phyloP scores from a whole-genome alignment of 2,888 invertebrate genomes.

The Ceraclea dissimilis region DNA sequence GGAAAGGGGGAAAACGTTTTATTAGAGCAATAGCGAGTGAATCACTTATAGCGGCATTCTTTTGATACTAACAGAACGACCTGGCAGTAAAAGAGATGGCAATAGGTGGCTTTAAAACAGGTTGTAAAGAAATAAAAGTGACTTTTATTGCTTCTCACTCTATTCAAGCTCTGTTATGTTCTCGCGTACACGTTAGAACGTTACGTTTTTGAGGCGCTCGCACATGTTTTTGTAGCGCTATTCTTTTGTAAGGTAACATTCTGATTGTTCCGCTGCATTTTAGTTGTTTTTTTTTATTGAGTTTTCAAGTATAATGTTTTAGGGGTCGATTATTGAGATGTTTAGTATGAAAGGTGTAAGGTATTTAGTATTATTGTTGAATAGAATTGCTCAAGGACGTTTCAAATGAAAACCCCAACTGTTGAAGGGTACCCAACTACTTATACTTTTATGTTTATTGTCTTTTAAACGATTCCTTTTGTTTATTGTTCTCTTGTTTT shows the following conservation, averaged over 20 bases:
- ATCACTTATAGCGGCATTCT: constrained; percentile 32
- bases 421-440: not conserved
- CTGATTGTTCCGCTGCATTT: constrained; percentile 21
- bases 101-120: constrained; percentile 47
- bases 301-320: constrained; percentile 20
- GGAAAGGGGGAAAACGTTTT: constrained; percentile 13
- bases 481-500: not conserved
- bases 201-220: constrained; percentile 13
- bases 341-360: constrained; percentile 20
- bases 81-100: constrained; percentile 35
- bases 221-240: constrained; percentile 10
- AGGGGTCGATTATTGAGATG: constrained; percentile 22
- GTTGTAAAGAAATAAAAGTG: constrained; percentile 55
- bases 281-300: constrained; percentile 19
- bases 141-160: constrained; percentile 55
- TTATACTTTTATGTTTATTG: constrained; percentile 12
- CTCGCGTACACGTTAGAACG: constrained; percentile 18
- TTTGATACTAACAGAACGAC: constrained; percentile 22
- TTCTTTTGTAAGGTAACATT: constrained; percentile 21
- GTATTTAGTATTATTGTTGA: constrained; percentile 16
- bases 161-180: constrained; percentile 33
- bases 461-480: constrained; percentile 13
- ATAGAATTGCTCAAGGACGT: constrained; percentile 17
- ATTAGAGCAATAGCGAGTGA: constrained; percentile 19
- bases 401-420: constrained; percentile 1